Evolutionary conservation across 2,888 invertebrate species (phyloP).

Genomic region (Aradus depressus): DNA sequence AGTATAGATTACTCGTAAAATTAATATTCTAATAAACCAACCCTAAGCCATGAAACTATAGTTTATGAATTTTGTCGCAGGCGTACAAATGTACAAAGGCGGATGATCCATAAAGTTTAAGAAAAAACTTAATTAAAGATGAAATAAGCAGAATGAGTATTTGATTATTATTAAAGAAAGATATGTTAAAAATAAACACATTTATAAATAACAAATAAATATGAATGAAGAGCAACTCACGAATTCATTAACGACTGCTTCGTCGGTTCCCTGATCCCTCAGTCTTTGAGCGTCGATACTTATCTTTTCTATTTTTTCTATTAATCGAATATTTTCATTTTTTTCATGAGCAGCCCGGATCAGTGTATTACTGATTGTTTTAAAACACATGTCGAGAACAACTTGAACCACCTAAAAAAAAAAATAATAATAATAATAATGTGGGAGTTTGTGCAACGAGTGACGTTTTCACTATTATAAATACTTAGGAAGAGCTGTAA

Average conservation of each 20-base stretch:
- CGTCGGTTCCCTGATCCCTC: slow-evolving; percentile 63
- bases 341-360: slow-evolving; percentile 53
- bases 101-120: too few species aligned
- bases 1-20: too few species aligned
- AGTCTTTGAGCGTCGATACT: slow-evolving; percentile 71
- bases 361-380: slow-evolving; percentile 57
- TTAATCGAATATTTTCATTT: slow-evolving; percentile 59
- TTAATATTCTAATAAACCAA: too few species aligned
- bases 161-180: slow-evolving; percentile 14
- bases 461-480: neutral
- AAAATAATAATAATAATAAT: neutral
- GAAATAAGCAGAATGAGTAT: too few species aligned
- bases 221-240: too few species aligned
- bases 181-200: slow-evolving; percentile 6
- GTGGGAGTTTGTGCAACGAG: neutral
- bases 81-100: too few species aligned
- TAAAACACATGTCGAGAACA: slow-evolving; percentile 57
- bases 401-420: slow-evolving; percentile 50
- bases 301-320: slow-evolving; percentile 76
- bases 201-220: slow-evolving; percentile 30
- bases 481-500: neutral
- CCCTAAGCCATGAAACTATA: too few species aligned
- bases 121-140: too few species aligned
- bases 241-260: slow-evolving; percentile 70
- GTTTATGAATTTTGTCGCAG: too few species aligned